phyloP scores from a whole-genome alignment of 2,797 vertebrate genomes.

The Lithobates sylvaticus region DNA sequence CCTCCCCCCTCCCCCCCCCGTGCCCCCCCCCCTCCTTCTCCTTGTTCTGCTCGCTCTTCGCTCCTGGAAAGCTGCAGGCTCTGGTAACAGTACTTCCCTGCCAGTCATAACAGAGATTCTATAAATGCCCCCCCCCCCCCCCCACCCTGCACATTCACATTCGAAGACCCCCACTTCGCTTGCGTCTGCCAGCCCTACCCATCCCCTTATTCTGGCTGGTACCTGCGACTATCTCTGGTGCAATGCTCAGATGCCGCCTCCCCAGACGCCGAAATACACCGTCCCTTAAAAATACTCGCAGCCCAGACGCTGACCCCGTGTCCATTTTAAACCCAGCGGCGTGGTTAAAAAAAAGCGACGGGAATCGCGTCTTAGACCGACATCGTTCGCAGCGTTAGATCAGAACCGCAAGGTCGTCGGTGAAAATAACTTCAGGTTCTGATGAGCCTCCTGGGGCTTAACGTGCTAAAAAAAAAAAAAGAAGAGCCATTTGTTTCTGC shows the following conservation, averaged over 20 bases:
- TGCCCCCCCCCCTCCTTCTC: neutral
- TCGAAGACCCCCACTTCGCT: conserved; percentile 49
- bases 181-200: neutral
- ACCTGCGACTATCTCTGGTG: conserved; percentile 29
- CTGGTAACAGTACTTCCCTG: conserved; percentile 69
- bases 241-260: conserved; percentile 59
- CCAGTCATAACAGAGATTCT: conserved; percentile 73
- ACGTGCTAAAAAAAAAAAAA: neutral
- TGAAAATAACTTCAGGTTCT: neutral
- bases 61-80: conserved; percentile 76
- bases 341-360: conserved; percentile 38
- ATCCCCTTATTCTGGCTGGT: neutral
- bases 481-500: neutral
- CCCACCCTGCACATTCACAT: conserved; percentile 66
- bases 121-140: conserved; percentile 72
- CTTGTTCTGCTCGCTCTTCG: conserved; percentile 74
- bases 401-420: neutral
- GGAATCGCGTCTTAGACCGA: too few relatives aligned
- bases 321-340: conserved; percentile 4
- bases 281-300: conserved; percentile 51
- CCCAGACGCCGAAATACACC: conserved; percentile 55
- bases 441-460: neutral
- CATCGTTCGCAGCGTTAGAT: too few relatives aligned
- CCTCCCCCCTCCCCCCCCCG: conserved; percentile 79
- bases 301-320: conserved; percentile 61